phyloP scores from a whole-genome alignment of 2,888 invertebrate genomes.

The Amblyjoppa fuscipennis region DNA sequence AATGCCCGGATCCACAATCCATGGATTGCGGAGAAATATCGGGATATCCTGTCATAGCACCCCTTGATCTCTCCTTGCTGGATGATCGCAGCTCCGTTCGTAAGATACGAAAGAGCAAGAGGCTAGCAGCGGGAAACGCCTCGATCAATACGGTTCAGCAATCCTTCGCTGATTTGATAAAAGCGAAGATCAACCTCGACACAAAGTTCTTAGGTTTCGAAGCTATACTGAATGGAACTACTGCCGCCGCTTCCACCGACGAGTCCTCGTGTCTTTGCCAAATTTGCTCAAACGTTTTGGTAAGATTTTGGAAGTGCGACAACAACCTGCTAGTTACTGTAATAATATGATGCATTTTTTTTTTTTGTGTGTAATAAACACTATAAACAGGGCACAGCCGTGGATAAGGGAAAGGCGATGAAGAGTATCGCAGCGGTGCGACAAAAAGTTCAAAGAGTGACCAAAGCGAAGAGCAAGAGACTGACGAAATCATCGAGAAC shows the following conservation, averaged over 20 bases:
- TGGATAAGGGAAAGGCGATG: conserved; percentile 60
- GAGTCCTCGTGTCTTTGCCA: conserved; percentile 72
- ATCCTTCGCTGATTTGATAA: conserved; percentile 77
- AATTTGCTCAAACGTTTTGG: conserved; percentile 76
- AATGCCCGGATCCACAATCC: conserved; percentile 57
- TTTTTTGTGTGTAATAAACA: conserved; percentile 15
- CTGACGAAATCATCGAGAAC: conserved; percentile 64
- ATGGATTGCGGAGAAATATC: conserved; percentile 35
- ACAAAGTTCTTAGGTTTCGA: conserved; percentile 79
- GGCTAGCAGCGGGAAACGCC: conserved; percentile 57
- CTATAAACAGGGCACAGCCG: conserved; percentile 58
- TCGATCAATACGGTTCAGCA: conserved; percentile 64
- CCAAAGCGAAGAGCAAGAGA: conserved; percentile 63
- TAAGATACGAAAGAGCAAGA: conserved; percentile 65
- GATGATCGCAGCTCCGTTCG: conserved; percentile 46
- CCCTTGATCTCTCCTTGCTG: conserved; percentile 68
- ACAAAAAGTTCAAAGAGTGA: conserved; percentile 61
- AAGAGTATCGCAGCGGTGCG: conserved; percentile 60
- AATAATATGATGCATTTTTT: background rate
- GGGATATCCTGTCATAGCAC: conserved; percentile 52
- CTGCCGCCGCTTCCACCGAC: conserved; percentile 27
- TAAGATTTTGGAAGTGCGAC: conserved; percentile 51
- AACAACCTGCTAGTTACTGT: background rate
- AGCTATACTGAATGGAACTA: conserved; percentile 71
- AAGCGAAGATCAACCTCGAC: conserved; percentile 80